These are phyloP conservation scores for Cabera pusaria DNA, from an alignment of 2,888 invertebrate species.

Conservation along the genomic window DNA sequence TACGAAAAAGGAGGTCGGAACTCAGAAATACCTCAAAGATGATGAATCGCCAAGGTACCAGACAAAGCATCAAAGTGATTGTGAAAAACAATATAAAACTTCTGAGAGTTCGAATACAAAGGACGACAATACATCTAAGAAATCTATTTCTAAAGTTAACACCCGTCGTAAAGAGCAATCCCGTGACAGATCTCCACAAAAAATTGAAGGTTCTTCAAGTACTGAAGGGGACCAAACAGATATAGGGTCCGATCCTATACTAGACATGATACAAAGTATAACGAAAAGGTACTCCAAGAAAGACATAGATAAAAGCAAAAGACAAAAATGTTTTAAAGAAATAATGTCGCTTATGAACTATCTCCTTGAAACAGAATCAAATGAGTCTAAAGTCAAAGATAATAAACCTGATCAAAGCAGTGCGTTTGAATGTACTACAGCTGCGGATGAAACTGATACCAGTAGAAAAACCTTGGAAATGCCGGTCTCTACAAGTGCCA, in stretches of 20 bases:
- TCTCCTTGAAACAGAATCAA: constrained; percentile 72
- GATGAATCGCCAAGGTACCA: constrained; percentile 2
- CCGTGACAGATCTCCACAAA: constrained; percentile 7
- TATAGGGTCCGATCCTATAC: constrained; percentile 48
- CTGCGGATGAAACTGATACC: constrained; percentile 7
- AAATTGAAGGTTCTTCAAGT: constrained; percentile 12
- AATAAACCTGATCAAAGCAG: constrained; percentile 29
- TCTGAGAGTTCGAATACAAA: neutral
- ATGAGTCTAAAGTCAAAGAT: constrained; percentile 57
- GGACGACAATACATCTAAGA: neutral
- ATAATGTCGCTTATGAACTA: constrained; percentile 67
- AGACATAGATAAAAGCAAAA: constrained; percentile 54
- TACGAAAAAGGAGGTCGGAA: constrained; percentile 25
- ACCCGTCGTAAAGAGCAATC: constrained; percentile 6
- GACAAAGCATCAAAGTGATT: too few relatives aligned
- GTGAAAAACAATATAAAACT: neutral
- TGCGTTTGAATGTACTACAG: constrained; percentile 18
- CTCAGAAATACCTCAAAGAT: constrained; percentile 31
- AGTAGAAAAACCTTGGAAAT: constrained; percentile 7
- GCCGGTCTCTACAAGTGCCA: too few relatives aligned
- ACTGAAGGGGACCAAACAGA: constrained; percentile 19
- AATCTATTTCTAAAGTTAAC: constrained; percentile 10
- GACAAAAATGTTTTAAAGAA: constrained; percentile 71
- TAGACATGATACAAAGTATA: constrained; percentile 66
- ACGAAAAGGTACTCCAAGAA: constrained; percentile 71